Percentiles rank a stretch among this genome's conserved stretches.
These are phyloP conservation scores for Pangasius macronema DNA, from an alignment of 2,797 vertebrate genomes.

Conservation along the genomic window DNA sequence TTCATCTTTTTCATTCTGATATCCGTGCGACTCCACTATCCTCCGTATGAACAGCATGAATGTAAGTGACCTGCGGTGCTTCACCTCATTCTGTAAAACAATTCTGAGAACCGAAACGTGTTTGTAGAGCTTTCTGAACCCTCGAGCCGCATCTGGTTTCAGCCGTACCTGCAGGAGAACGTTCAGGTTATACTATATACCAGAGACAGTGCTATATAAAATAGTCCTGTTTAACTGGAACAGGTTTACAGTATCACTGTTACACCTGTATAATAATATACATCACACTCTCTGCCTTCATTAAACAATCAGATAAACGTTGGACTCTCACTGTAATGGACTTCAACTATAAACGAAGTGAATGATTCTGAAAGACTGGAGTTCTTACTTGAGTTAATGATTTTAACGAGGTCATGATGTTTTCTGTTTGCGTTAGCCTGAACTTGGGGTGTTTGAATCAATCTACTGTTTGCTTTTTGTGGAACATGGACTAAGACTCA, in stretches of 20 bases:
- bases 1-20: slow-evolving; percentile 98
- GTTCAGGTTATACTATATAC: too few species aligned
- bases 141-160: not conserved
- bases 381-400: not conserved
- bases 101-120: not conserved
- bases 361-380: not conserved
- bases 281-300: not conserved
- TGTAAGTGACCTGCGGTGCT: slow-evolving; percentile 80
- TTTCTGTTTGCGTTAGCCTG: slow-evolving; percentile 19
- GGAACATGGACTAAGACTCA: slow-evolving; percentile 46
- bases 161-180: not conserved
- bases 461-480: slow-evolving; percentile 60
- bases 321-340: not conserved
- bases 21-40: slow-evolving; percentile 91
- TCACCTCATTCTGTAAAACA: not conserved
- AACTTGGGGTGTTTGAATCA: slow-evolving; percentile 36
- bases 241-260: not conserved
- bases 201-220: too few species aligned
- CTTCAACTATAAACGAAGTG: not conserved
- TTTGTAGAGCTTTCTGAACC: not conserved
- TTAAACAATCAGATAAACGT: not conserved
- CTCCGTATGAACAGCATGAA: slow-evolving; percentile 96
- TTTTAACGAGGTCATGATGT: not conserved
- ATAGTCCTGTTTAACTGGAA: too few species aligned
- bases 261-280: too few species aligned